phyloP scores from a whole-genome alignment of 1,140 invertebrate genomes.

The Colletes latitarsis region DNA sequence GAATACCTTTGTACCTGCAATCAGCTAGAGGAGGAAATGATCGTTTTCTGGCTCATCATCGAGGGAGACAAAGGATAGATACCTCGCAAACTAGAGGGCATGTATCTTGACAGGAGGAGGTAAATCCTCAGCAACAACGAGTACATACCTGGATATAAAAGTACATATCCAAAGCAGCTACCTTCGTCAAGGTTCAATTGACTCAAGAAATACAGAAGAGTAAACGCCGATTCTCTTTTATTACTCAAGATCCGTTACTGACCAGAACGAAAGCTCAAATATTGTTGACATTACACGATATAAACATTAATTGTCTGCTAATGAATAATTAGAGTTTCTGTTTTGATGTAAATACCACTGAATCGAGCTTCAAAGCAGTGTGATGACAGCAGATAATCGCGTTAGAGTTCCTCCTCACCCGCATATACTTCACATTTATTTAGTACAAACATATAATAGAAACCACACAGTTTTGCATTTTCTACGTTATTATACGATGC shows the following conservation, averaged over 20 bases:
- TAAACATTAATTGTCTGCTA: neutral
- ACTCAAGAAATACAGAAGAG: neutral
- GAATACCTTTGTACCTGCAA: slow-evolving; percentile 72
- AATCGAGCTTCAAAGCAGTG: neutral
- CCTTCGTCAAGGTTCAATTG: slow-evolving; percentile 4
- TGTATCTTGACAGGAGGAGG: slow-evolving; percentile 72
- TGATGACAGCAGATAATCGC: neutral
- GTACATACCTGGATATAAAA: slow-evolving; percentile 73
- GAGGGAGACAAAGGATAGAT: slow-evolving; percentile 62
- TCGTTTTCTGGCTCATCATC: slow-evolving; percentile 62
- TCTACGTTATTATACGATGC: neutral
- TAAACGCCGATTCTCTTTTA: neutral
- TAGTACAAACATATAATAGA: neutral
- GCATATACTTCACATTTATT: neutral
- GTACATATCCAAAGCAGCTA: slow-evolving; percentile 15
- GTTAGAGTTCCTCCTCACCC: neutral
- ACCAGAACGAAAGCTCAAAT: slow-evolving; percentile 18
- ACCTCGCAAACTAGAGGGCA: slow-evolving; percentile 61
- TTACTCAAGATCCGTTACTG: neutral
- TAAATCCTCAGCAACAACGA: slow-evolving; percentile 64
- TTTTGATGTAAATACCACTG: slow-evolving; percentile 12
- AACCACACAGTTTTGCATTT: neutral
- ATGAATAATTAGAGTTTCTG: slow-evolving; percentile 8
- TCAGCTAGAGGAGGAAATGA: slow-evolving; percentile 63
- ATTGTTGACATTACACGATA: neutral